Conservation (phyloP, 2,113 vertebrate species). For the Oxyura jamaicensis region DNA sequence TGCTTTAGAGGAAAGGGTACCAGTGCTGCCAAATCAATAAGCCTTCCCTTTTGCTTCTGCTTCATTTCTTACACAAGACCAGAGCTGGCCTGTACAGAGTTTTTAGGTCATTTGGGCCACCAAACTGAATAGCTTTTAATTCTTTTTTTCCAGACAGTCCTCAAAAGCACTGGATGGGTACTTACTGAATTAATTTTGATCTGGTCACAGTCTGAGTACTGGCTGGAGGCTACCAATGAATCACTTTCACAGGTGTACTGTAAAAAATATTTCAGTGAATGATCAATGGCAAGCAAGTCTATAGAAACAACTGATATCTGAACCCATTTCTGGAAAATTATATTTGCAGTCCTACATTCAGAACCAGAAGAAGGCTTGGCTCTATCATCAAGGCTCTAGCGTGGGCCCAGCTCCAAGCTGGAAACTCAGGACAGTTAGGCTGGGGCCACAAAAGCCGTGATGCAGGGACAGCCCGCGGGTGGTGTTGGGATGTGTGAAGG, state of each 20-base stretch:
- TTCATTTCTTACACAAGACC: neutral
- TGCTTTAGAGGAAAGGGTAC: neutral
- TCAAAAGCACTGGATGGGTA: neutral
- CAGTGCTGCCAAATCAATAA: neutral
- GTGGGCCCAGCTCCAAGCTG: neutral
- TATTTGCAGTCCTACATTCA: neutral
- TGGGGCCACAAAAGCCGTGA: neutral
- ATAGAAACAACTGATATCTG: neutral
- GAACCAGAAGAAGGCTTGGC: neutral
- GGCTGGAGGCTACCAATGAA: neutral
- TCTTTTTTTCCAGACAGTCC: neutral
- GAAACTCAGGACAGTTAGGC: neutral
- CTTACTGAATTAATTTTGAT: conserved; percentile 16
- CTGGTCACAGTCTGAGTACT: neutral
- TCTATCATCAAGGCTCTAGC: neutral
- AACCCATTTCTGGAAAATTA: neutral
- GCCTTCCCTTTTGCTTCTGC: neutral
- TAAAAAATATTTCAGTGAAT: neutral
- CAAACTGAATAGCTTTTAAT: neutral
- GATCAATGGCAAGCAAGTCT: neutral
- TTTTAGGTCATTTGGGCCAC: neutral
- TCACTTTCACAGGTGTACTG: neutral
- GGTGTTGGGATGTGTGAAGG: neutral
- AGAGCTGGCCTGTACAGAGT: neutral
- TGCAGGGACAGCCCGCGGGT: neutral